phyloP scores from a whole-genome alignment of 2,888 invertebrate genomes.

The Agriopis aurantiaria region DNA sequence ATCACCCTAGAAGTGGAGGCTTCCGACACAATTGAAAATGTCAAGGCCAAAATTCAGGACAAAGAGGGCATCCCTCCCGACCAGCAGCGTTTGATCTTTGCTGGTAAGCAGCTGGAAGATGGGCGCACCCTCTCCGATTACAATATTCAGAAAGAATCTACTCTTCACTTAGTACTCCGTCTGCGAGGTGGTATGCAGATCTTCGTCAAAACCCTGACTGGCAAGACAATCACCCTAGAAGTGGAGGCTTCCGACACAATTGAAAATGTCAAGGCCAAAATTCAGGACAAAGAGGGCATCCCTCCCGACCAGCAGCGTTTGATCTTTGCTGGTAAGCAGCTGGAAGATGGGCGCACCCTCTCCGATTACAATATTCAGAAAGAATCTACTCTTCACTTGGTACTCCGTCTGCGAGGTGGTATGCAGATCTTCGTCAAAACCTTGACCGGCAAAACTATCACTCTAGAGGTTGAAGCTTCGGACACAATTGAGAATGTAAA shows the following conservation, averaged over 20 bases:
- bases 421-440: conserved; percentile 50
- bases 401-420: conserved; percentile 45
- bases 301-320: conserved; percentile 47
- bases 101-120: conserved; percentile 46
- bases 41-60: conserved; percentile 46
- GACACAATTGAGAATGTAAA: conserved; percentile 47
- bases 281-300: conserved; percentile 48
- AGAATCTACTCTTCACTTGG: conserved; percentile 44
- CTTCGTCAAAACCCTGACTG: conserved; percentile 45
- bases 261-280: conserved; percentile 46
- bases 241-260: conserved; percentile 46
- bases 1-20: conserved; percentile 46
- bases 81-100: conserved; percentile 45
- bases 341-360: conserved; percentile 45
- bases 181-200: conserved; percentile 49
- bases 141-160: conserved; percentile 47
- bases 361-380: conserved; percentile 47
- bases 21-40: conserved; percentile 45
- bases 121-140: conserved; percentile 45
- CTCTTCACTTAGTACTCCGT: conserved; percentile 44
- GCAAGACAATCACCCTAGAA: conserved; percentile 44
- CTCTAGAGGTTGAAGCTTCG: conserved; percentile 43
- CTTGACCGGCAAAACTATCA: conserved; percentile 45
- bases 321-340: conserved; percentile 47
- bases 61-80: conserved; percentile 48